Evolutionary conservation across 2,797 vertebrate species (phyloP).

Genomic region (Epinephelus malabaricus): DNA sequence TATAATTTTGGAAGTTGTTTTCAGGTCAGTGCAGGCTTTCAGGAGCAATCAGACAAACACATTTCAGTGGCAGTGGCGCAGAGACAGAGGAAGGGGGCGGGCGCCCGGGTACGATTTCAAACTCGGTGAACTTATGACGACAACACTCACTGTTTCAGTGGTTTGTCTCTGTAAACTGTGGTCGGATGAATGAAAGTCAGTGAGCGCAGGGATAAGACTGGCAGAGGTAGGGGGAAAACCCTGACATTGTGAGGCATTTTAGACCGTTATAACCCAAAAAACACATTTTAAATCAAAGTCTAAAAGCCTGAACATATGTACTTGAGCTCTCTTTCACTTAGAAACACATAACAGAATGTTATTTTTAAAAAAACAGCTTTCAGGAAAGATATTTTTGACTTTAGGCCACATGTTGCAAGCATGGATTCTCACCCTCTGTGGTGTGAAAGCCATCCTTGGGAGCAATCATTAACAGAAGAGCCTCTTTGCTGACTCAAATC

Average conservation of each 20-base stretch:
- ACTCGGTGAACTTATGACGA: conserved; percentile 81
- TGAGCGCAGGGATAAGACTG: conserved; percentile 29
- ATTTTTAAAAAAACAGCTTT: background rate
- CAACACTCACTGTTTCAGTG: conserved; percentile 61
- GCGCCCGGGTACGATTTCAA: conserved; percentile 69
- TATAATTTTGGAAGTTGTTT: conserved; percentile 83
- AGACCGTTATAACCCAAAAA: conserved; percentile 9
- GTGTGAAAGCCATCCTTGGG: conserved; percentile 55
- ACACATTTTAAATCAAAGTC: background rate
- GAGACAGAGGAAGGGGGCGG: conserved; percentile 63
- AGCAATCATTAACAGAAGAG: conserved; percentile 63
- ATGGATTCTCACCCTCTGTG: conserved; percentile 49
- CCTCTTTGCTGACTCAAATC: conserved; percentile 83
- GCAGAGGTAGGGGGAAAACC: conserved; percentile 36
- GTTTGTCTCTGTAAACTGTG: conserved; percentile 63
- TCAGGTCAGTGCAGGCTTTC: conserved; percentile 83
- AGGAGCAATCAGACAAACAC: conserved; percentile 81
- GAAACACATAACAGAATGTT: conserved; percentile 1
- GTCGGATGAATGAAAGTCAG: conserved; percentile 57
- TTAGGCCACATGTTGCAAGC: conserved; percentile 23
- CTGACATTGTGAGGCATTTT: conserved; percentile 12
- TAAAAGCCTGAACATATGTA: conserved; percentile 4
- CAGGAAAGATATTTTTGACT: conserved; percentile 13
- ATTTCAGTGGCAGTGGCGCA: conserved; percentile 73
- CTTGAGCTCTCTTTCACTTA: background rate